These are phyloP conservation scores for Denticeps clupeoides DNA, from an alignment of 2,797 vertebrate genomes.

Conservation along the genomic window DNA sequence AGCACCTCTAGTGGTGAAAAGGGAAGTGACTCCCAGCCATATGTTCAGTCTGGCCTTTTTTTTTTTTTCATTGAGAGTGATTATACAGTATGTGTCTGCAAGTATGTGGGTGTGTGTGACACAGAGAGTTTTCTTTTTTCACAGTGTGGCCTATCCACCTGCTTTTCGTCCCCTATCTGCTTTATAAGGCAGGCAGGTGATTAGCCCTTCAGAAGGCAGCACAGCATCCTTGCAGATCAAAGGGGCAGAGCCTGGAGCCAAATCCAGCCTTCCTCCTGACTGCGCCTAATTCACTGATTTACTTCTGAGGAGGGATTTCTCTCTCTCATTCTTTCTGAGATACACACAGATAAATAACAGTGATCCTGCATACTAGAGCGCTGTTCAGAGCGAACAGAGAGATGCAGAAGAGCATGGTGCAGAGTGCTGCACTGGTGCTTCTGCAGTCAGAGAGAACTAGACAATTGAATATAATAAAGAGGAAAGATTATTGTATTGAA, in stretches of 20 bases:
- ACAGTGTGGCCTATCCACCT: background rate
- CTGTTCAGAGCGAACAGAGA: background rate
- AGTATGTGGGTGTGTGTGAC: too few relatives aligned
- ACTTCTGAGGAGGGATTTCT: background rate
- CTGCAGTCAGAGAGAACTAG: too few relatives aligned
- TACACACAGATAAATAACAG: background rate
- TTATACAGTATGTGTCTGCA: too few relatives aligned
- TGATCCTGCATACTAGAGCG: background rate
- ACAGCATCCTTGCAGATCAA: constrained; percentile 19
- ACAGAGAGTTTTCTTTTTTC: background rate
- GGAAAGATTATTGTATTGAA: too few relatives aligned
- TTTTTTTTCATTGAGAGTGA: too few relatives aligned
- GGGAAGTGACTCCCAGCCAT: background rate
- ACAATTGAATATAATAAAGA: too few relatives aligned
- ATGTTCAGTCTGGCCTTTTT: background rate
- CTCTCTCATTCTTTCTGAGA: background rate
- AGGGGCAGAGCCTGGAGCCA: background rate
- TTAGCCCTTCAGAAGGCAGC: constrained; percentile 16
- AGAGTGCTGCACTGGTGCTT: too few relatives aligned
- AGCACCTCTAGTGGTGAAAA: background rate
- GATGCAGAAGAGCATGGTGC: background rate
- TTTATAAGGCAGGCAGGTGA: constrained; percentile 5
- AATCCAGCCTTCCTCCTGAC: background rate
- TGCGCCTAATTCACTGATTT: background rate
- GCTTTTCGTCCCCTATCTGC: background rate